Base-by-base conservation (phyloP, 2,888 invertebrate species). In the Achlya flavicornis region DNA sequence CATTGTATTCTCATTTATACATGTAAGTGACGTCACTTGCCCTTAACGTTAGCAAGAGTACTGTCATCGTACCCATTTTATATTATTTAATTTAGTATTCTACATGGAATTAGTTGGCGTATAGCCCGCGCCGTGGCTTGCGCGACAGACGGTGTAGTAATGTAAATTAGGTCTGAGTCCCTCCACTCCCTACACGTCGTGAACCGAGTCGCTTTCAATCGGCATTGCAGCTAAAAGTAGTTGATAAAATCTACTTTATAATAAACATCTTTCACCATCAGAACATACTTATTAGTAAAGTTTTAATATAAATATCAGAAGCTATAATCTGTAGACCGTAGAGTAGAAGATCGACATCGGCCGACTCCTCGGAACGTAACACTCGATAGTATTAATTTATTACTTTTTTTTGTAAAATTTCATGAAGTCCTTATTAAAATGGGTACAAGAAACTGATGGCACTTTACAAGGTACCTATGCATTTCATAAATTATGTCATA, bases 401-500 rank as follows among this genome's bases (percentile, higher is more conserved):
- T 43, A 73, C 66, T 72, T 75, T 72, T 79, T 26, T 26, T 77
- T 79, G 74, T 84, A 80, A 83, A 80, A 79, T 78, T 75, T 74
- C 81, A 84, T 79, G 81, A 82, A 84, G 80, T 84, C 80, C 81
- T 87, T 86, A 84, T 87, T 83, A 88, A 90, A 91, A 90, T 88
- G 92, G 92, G 89, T 89, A 90, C 90, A 88, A 87, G 87, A 86
- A 85, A 86, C 84, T 82, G 84, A 85, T 84, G 89, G 87, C 86
- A 90, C 90, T 87, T 90, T 88, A 91, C 85, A 90, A 81, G 83
- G 89, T 90, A 88, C 88, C 87, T 86, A 88, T 89, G 90, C 87
- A 81, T 87, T 83, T 83, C 80, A 85, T 91, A 88, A 87, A 85
- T 90, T 87, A 88, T 82, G 91, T 89, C 92, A 91, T 90, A 91